Evolutionary conservation across 1,140 invertebrate genomes (phyloP), one percentile per base, ranked within the genome.

Genomic region (Zaprionus ghesquierei): DNA sequence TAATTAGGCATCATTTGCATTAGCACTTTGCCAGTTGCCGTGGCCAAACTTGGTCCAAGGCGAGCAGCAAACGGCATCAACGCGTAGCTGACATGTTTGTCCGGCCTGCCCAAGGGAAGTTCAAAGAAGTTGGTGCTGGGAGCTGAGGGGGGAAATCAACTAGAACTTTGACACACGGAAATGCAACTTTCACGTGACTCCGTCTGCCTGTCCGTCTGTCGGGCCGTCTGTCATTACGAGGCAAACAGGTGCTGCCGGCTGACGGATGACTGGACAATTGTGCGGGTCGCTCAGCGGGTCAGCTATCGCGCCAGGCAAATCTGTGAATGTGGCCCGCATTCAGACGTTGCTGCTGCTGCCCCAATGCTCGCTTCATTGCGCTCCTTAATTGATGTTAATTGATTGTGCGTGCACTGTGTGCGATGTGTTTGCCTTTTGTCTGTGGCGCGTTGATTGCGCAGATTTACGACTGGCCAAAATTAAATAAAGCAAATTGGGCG

Each of bases 321-420:
- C 65, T 38, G 12, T 29, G n/a, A n/a, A n/a, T n/a, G n/a, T 22
- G 3, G n/a, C 58, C 71, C 71, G 64, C 41, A 61, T 41, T 60
- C 15, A 27, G 12, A 9, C 44, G 33, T 10, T 50, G 23, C 33
- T 25, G 5, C n/a, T 41, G 35, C 35, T 27, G 50, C 12, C 13
- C 2, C 27, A 20, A 13, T n/a, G 41, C 27, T 53, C 55, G 56
- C 70, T 46, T 69, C 65, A 87, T 73, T 87, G 82, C 74, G 64
- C 61, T 68, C 49, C 60, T 79, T 82, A 82, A 87, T 86, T 86
- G 82, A 70, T 79, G 79, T 69, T 86, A 87, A 86, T 82, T 86
- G 82, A 85, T 85, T 82, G 72, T 56, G 68, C 61, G 15, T 49
- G 66, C 53, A 35, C 9, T n/a, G 9, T 44, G 13, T 44, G 66